These are phyloP conservation scores for Magallana nippona DNA, from an alignment of 2,888 invertebrate species.

Conservation along the genomic window DNA sequence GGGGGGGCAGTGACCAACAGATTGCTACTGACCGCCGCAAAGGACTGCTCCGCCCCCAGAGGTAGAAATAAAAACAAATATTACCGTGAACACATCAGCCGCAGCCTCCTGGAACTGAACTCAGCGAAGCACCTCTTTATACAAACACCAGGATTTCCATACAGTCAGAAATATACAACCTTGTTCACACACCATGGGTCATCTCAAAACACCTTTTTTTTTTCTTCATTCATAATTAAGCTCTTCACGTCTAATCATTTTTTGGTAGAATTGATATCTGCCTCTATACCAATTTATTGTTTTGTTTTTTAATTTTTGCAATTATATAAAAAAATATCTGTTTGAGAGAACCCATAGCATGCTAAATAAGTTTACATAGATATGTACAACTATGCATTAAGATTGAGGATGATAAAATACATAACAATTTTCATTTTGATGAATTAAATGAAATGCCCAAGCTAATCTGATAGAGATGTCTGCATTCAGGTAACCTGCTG, in stretches of 20 bases:
- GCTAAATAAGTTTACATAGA: background rate
- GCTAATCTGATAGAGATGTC: background rate
- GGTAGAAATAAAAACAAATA: constrained; percentile 7
- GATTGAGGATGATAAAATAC: background rate
- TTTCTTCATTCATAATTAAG: too few relatives aligned
- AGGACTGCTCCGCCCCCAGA: constrained; percentile 13
- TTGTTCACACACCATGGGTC: background rate
- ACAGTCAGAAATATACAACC: constrained; percentile 22
- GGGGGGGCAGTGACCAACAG: constrained; percentile 14
- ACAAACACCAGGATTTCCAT: constrained; percentile 9
- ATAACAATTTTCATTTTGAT: background rate
- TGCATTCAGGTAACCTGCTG: background rate
- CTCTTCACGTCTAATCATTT: too few relatives aligned
- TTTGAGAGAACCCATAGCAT: too few relatives aligned
- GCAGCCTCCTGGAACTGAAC: constrained; percentile 10
- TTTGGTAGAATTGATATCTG: too few relatives aligned
- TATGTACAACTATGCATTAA: constrained; percentile 15
- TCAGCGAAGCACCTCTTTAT: constrained; percentile 26
- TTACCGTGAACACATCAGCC: constrained; percentile 25
- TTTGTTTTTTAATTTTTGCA: too few relatives aligned
- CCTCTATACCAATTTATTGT: too few relatives aligned
- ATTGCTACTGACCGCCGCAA: background rate
- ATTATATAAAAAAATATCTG: too few relatives aligned
- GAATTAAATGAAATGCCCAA: background rate
- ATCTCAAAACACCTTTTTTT: background rate